Evolutionary conservation across 1,140 invertebrate genomes (phyloP), one percentile per base, ranked within the genome.

Genomic region (Drosophila albomicans): DNA sequence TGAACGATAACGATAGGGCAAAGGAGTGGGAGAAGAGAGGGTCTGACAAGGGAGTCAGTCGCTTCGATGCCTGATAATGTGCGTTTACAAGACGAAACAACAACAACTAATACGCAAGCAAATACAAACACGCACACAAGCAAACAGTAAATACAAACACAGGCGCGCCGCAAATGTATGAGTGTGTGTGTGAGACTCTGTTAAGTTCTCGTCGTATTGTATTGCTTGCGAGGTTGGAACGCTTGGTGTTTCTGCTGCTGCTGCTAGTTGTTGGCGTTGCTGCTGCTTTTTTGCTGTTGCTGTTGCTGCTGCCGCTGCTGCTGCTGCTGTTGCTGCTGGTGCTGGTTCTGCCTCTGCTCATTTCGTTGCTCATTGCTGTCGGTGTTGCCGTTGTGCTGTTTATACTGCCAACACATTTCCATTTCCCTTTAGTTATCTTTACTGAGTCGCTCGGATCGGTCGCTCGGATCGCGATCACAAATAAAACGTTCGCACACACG

Each of bases 381-480:
- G 64, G 7, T 75, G 58, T 30, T 71, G 63, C 46, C 28, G 70
- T 45, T 52, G 49, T 78, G 69, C 62, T 67, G 84, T 89, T 89
- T 88, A 84, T 89, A 89, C 84, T 88, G 78, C 77, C 74, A 89
- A 80, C 80, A 84, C 82, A 88, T 88, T 87, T 76, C 66, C 80
- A 87, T 87, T 87, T 87, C 84, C 75, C 84, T 76, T 87, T 73
- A 87, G 84, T 87, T 84, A 84, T 84, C 80, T 80, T 87, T 78
- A 87, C 84, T 72, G 84, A 79, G 80, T 78, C 80, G 84, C 59
- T 76, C 78, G 57, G 58, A 62, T 88, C 80, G 80, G 82, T 72
- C 69, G 81, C 43, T 80, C 65, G 66, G 56, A 52, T 63, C 81
- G 67, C 72, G 82, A 79, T 79, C 82, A 75, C 65, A 38, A 73